Evolutionary conservation across 2,797 vertebrate genomes (phyloP), one percentile per base, ranked within the genome.

Genomic region (Aplochiton taeniatus): DNA sequence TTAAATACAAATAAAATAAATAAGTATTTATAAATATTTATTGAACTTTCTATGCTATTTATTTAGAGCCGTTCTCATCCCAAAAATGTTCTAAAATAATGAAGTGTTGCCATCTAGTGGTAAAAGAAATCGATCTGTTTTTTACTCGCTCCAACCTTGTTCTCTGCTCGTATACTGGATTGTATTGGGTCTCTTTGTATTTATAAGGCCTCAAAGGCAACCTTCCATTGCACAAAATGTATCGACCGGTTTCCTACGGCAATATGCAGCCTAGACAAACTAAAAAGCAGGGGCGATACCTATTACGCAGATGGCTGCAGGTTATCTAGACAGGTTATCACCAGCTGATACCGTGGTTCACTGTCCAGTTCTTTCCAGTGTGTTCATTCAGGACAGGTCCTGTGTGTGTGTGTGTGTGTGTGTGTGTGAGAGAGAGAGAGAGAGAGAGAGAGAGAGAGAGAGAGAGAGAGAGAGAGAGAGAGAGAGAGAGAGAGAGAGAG

Each of bases 71-170:
- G 51, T 17, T 53, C 8, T 18, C n/a, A 46, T 65, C 14, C 9
- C 19, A 41, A 0, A 42, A 11, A 53, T 57, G n/a, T 16, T 44
- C 11, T 58, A 19, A 16, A 56, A 1, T 20, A n/a, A 50, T 52
- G 52, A 47, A 66, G n/a, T 66, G 58, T 4, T 17, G 58, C 65
- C 74, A 66, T 54, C 69, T 63, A 2, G 46, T 66, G 76, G 76
- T 58, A 8, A 48, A 67, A 60, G 14, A 20, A 48, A 4, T 4
- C 43, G n/a, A 3, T 45, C 49, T 31, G 53, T 31, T 20, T 42
- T n/a, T n/a, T 55, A 0, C 17, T 9, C 12, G 17, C 4, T 56
- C 13, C 13, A 44, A 16, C n/a, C 44, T 16, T 59, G 16, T 16
- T 51, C 16, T 41, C 43, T 61, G 18, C 13, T 12, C 11, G 11